A percentile compares a stretch with the other conserved stretches of the same genome.
Conservation (phyloP, 2,888 invertebrate species). For the Allophyes oxyacanthae region DNA sequence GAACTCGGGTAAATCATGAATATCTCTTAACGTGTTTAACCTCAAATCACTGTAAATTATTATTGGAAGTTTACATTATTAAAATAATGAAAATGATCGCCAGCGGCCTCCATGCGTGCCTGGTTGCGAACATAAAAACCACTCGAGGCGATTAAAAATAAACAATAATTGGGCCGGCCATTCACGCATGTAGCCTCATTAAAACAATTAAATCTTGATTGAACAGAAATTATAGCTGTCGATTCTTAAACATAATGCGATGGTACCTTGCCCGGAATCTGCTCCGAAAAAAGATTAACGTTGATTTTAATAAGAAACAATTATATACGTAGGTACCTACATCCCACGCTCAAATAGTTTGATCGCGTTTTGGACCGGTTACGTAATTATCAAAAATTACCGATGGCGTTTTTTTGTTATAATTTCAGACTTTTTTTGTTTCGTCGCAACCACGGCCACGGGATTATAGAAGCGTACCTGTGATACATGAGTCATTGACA, state of each 20-base stretch:
- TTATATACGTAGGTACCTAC: constrained; percentile 85
- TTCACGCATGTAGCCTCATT: constrained; percentile 89
- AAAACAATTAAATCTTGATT: constrained; percentile 90
- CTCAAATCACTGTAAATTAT: constrained; percentile 89
- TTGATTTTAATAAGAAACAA: constrained; percentile 89
- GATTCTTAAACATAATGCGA: constrained; percentile 88
- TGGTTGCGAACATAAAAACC: constrained; percentile 88
- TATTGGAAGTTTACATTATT: constrained; percentile 89
- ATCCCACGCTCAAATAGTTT: constrained; percentile 86
- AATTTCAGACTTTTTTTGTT: constrained; percentile 79
- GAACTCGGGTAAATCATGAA: constrained; percentile 83
- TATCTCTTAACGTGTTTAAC: constrained; percentile 88
- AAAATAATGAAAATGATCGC: constrained; percentile 90
- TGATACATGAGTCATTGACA: constrained; percentile 49
- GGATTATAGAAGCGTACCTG: constrained; percentile 58
- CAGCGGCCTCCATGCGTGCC: constrained; percentile 85
- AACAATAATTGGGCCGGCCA: constrained; percentile 89
- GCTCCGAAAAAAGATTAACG: constrained; percentile 88
- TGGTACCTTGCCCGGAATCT: constrained; percentile 84
- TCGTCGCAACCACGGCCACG: constrained; percentile 48
- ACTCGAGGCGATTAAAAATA: constrained; percentile 89
- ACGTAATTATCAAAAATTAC: constrained; percentile 88
- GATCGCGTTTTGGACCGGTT: constrained; percentile 79
- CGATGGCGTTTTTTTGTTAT: constrained; percentile 80
- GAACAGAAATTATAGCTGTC: constrained; percentile 90